These are phyloP conservation scores for Eilema griseolum DNA, from an alignment of 2,888 invertebrate species.

Conservation along the genomic window DNA sequence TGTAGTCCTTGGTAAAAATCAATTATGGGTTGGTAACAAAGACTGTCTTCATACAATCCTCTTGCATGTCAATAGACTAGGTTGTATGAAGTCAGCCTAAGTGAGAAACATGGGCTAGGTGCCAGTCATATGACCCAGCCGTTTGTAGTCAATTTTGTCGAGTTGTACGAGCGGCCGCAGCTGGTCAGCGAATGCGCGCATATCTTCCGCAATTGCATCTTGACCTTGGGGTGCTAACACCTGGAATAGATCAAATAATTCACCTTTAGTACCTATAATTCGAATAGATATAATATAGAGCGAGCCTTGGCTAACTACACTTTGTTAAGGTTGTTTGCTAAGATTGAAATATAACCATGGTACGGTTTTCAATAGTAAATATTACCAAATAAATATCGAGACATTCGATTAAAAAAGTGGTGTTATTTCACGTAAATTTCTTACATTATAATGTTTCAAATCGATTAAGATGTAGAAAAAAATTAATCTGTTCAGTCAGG, in stretches of 20 bases:
- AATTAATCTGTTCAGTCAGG: no score
- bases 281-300: no score
- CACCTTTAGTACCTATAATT: background rate
- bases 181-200: constrained; percentile 98
- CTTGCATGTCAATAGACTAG: constrained; percentile 9
- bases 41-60: constrained; percentile 52
- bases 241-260: constrained; percentile 50
- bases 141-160: constrained; percentile 97
- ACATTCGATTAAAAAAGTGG: no score
- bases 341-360: no score
- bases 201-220: constrained; percentile 98
- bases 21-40: constrained; percentile 32
- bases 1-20: constrained; percentile 13
- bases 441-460: no score
- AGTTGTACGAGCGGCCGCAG: constrained; percentile 96
- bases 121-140: constrained; percentile 85
- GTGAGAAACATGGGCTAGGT: constrained; percentile 70
- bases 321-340: no score
- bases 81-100: constrained; percentile 51
- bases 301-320: background rate
- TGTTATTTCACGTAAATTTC: no score
- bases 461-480: no score
- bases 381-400: no score
- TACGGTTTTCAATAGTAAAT: no score
- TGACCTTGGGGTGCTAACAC: constrained; percentile 96